Base-by-base conservation (phyloP, 2,888 invertebrate genomes). In the Sinelater perroti region DNA sequence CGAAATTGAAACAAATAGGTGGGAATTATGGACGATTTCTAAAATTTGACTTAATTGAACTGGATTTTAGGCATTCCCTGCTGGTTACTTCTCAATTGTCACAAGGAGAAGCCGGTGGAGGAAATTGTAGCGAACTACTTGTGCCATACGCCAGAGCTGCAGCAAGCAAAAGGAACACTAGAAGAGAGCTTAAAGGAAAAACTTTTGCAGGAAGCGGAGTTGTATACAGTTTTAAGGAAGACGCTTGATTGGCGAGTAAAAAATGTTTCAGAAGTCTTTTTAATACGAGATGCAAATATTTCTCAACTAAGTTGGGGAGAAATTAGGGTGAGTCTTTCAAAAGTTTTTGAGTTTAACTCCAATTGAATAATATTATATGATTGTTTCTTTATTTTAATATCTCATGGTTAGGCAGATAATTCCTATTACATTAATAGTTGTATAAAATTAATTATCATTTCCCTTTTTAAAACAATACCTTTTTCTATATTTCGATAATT, bases 21-120 rank as follows among this genome's bases (percentile, higher is more conserved):
- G 45, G 3, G 24, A 3, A n/a, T n/a, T n/a, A n/a, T n/a, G n/a
- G 6, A 26, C 1, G 2, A 40, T 3, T 13, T 5, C 10, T 14
- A 24, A 44, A 28, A 35, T n/a, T n/a, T n/a, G n/a, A n/a, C n/a
- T n/a, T n/a, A n/a, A n/a, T n/a, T n/a, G 18, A 35, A 2, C 1
- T 11, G 5, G 28, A 26, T 11, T 24, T 31, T 47, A 63, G 67
- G 67, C 8, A 46, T 67, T 7, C 61, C 65, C 0, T 62, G 59
- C 55, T 67, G 67, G 67, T 17, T 64, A 1, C 30, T 66, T 6
- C 18, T 42, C 1, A 63, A 65, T 26, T 51, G 60, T 6, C 47
- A 56, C 10, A 26, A 38, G 36, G 31, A 46, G 7, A 57, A 52
- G 30, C 50, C 58, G 0, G n/a, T 64, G 2, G 51, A 54, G 10